Base-by-base conservation (phyloP, 2,797 vertebrate species). In the Sebastiscus tertius region DNA sequence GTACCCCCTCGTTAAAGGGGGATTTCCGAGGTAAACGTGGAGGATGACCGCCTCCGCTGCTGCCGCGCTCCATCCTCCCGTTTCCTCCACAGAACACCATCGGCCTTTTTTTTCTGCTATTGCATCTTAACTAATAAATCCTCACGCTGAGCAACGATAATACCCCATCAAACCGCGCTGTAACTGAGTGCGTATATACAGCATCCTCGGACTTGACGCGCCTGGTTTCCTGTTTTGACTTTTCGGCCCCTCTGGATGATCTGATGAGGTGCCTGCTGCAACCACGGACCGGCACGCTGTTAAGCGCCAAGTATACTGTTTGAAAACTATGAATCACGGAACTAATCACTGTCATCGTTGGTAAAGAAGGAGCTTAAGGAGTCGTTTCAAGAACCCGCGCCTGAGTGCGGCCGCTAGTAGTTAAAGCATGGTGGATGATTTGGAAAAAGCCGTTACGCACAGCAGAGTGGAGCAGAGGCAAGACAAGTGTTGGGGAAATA, bases 81-180 rank as follows among this genome's bases (percentile, higher is more conserved):
- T 11, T 64, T 46, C 31, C 20, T 27, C 29, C 72, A 61, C 69
- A 31, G 61, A 70, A 72, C 6, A 55, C 31, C 11, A 11, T 42
- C 52, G 64, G 77, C 72, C 66, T 76, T 76, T 80, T 76, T 80
- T 22, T 22, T 22, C n/a, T 39, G 64, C 67, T 65, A 71, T 77
- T 83, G 75, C 54, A 59, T 3, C 13, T 11, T 9, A 65, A 79
- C 83, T 70, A 72, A 85, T 91, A 85, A 83, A 91, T 80, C 74
- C 74, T 70, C 16, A 18, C 64, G 18, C 34, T 2, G 72, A 81
- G 52, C 49, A 74, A 56, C 11, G 24, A 69, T 80, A 64, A 72
- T 76, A 61, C 52, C 73, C 80, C 73, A 70, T 56, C 58, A 74
- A 65, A 73, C 62, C 49, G 39, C 16, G 59, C 63, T 65, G 26